Evolutionary conservation across 1,140 invertebrate genomes (phyloP), one percentile per base, ranked within the genome.

Genomic region (Conus betulinus): DNA sequence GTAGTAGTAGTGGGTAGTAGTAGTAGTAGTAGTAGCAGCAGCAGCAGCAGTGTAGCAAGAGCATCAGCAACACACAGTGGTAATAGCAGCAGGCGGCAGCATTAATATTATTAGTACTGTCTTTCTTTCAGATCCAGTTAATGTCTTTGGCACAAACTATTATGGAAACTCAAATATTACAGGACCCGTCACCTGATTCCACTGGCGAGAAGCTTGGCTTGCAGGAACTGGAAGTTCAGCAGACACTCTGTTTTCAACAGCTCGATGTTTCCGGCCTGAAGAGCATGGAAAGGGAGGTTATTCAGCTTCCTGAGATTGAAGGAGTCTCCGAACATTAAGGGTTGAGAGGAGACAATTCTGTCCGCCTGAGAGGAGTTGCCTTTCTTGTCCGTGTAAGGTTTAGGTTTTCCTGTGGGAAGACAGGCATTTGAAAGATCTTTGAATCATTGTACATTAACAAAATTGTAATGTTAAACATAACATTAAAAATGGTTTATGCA

Each of bases 151-250:
- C 0, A 39, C 39, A 39, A 39, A 39, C 39, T 39, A 39, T 39
- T 39, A 39, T 39, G 39, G 39, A 39, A 39, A 39, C 39, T 39
- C 67, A 71, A 11, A 71, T 7, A 71, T 60, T 60, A 0, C 67
- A 20, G 17, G 71, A 10, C 39, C 63, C 27, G 84, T 91, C 89
- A 93, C 93, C 91, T 91, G 63, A 92, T 57, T 17, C 90, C 89
- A 85, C 89, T 87, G 25, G 91, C 91, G 63, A 90, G 88, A 20
- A 99, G 95, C 95, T 99, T 99, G 0, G 98, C 98, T 93, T 99
- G 98, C 1, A 99, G 95, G 98, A 99, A 99, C 90, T 98, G 97
- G 93, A 99, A 99, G 95, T 99, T 99, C 95, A 99, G 99, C 0
- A 99, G 96, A 39, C 99, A 98, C 93, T 99, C 97, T 88, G 97